Conservation (phyloP, 2,113 vertebrate genomes). For the Ciconia boyciana region DNA sequence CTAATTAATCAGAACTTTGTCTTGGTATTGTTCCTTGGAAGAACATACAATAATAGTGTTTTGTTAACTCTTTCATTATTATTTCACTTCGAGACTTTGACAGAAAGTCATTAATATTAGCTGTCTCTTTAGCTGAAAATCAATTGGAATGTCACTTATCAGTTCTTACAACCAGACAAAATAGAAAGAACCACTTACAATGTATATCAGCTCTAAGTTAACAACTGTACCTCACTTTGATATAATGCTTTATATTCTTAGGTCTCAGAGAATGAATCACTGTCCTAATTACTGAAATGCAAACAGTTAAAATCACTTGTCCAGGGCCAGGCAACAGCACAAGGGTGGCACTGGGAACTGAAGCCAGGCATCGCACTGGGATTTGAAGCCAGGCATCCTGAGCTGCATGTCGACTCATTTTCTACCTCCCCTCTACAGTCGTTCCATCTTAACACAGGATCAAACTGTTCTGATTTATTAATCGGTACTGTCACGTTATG, state of each 20-base stretch:
- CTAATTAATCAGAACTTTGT: background rate
- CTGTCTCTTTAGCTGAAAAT: background rate
- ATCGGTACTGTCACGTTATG: background rate
- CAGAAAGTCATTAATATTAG: background rate
- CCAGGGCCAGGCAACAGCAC: background rate
- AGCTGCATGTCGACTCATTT: background rate
- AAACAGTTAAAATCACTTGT: background rate
- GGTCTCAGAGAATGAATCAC: background rate
- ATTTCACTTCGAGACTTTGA: background rate
- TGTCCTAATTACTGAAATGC: background rate
- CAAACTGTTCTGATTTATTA: background rate
- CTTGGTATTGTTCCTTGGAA: background rate
- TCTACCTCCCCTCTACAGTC: background rate
- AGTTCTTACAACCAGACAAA: background rate
- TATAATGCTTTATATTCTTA: background rate
- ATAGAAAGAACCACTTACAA: background rate
- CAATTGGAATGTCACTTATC: background rate
- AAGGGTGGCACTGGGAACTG: background rate
- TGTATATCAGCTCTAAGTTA: background rate
- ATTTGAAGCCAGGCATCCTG: background rate
- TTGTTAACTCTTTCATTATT: background rate
- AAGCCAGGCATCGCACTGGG: background rate
- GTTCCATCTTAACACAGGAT: background rate
- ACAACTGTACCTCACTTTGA: background rate
- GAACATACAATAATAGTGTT: background rate